Base-by-base conservation (phyloP, 2,113 vertebrate genomes). In the Dasyprocta punctata region DNA sequence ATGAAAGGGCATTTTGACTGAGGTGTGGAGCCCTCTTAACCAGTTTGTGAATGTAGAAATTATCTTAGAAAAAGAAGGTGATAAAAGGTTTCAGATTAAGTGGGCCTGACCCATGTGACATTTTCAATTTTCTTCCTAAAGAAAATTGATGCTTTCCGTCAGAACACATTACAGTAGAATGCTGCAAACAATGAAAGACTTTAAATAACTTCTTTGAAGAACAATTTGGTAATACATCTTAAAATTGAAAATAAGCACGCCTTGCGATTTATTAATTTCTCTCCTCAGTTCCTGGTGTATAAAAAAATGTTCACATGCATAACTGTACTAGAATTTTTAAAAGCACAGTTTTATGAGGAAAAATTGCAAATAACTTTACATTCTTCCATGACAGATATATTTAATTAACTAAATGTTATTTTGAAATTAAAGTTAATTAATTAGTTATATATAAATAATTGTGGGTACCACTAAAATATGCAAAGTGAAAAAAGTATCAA, bases 81-180 rank as follows among this genome's bases (percentile, higher is more conserved):
- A 22, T 86, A 38, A 87, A 38, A 52, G 86, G 56, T 90, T 94
- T 92, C n/a, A 90, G 95, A 95, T 85, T 88, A 92, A 95, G 69
- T 90, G 41, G 26, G 44, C 12, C 33, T 95, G 56, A 67, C 28
- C 36, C 24, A 54, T 38, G 49, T 71, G 89, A 92, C n/a, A 47
- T 63, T 94, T 81, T 85, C 47, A 75, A 52, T 67, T 86, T 90
- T 84, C 44, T 82, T 71, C 10, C 17, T 47, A 41, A 94, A 91
- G 87, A 88, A 92, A 94, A 63, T 77, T 80, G 5, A 86, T 89
- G 38, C 41, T 94, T 96, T 93, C 36, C 28, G 73, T 95, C 28
- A 87, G 56, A 86, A 93, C 54, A 83, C 26, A 47, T 92, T 86
- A 78, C 10, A 65, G 86, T 56, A 92, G 83, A 41, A 86, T 87